Evolutionary conservation across 2,888 invertebrate species (phyloP), one percentile per base, ranked within the genome.

Genomic region (Erebia palarica): DNA sequence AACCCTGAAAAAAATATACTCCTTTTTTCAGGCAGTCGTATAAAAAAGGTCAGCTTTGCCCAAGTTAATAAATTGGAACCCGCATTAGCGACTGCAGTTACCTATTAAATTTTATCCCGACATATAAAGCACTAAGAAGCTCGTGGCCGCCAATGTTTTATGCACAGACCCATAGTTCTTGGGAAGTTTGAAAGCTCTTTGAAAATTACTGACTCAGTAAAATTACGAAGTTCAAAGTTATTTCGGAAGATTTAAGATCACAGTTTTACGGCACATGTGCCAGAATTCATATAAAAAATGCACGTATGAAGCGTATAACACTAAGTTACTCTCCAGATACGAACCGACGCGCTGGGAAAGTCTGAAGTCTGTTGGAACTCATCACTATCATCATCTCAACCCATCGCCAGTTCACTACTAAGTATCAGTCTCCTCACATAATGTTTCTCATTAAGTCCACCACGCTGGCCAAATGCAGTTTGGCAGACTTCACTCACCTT

Each of bases 121-220:
- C 66, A n/a, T 66, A 58, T 58, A 58, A 47, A 66, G 42, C 65
- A 16, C n/a, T 27, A 57, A 65, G 65, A 55, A 55, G 65, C 65
- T 65, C 44, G 57, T 58, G 57, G 66, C 47, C 9, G 36, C 58
- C 21, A 58, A 66, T 66, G 66, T 44, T 66, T 66, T 66, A 66
- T 66, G 66, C 57, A 57, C 66, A 16, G 57, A 58, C 57, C 44
- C 66, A 66, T 57, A 66, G 57, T 66, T 66, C 55, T 66, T 66
- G 16, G 14, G 42, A 66, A 66, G 66, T 66, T 58, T 47, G 44
- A 47, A n/a, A 57, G 57, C 57, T 66, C 57, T 21, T 55, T 55
- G 55, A 65, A 36, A 65, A 55, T 65, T 65, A 55, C 65, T 65
- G 49, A 63, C 49, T 63, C 47, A 49, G 63, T 14, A 63, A 63